These are phyloP conservation scores for Acanthurus tractus DNA, from an alignment of 2,797 vertebrate genomes.

Conservation along the genomic window DNA sequence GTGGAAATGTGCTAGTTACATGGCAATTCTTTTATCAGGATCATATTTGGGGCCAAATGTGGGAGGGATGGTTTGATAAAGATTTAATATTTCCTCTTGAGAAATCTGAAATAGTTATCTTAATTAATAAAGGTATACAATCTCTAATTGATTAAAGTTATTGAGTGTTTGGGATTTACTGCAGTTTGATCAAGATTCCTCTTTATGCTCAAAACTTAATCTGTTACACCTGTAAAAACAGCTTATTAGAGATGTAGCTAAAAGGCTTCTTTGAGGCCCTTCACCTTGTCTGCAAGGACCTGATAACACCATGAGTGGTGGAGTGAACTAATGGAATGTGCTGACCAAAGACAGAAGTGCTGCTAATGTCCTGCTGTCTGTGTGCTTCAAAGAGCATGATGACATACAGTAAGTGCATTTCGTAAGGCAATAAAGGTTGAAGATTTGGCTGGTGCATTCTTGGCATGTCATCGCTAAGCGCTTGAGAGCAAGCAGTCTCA, in stretches of 20 bases:
- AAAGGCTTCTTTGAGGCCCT: slow-evolving; percentile 5
- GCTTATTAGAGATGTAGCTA: slow-evolving; percentile 7
- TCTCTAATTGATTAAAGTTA: not conserved
- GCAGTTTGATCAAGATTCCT: not conserved
- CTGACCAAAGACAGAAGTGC: slow-evolving; percentile 61
- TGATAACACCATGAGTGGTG: slow-evolving; percentile 14
- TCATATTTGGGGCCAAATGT: not conserved
- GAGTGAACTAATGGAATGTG: slow-evolving; percentile 50
- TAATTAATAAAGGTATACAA: not conserved
- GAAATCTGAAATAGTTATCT: not conserved
- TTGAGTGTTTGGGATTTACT: not conserved
- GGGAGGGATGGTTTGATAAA: not conserved
- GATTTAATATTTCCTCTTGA: not conserved
- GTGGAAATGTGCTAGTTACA: not conserved
- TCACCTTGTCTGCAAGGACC: slow-evolving; percentile 13
- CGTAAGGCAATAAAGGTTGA: slow-evolving; percentile 62
- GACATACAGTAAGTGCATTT: slow-evolving; percentile 71
- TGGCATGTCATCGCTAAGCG: slow-evolving; percentile 62
- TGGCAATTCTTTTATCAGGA: not conserved
- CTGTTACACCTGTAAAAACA: not conserved
- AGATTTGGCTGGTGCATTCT: slow-evolving; percentile 66
- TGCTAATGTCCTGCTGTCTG: slow-evolving; percentile 59
- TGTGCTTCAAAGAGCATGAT: slow-evolving; percentile 63
- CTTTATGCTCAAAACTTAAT: not conserved
- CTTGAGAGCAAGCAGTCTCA: slow-evolving; percentile 53